Conservation (phyloP, 2,797 vertebrate species). For the Onychomys torridus region DNA sequence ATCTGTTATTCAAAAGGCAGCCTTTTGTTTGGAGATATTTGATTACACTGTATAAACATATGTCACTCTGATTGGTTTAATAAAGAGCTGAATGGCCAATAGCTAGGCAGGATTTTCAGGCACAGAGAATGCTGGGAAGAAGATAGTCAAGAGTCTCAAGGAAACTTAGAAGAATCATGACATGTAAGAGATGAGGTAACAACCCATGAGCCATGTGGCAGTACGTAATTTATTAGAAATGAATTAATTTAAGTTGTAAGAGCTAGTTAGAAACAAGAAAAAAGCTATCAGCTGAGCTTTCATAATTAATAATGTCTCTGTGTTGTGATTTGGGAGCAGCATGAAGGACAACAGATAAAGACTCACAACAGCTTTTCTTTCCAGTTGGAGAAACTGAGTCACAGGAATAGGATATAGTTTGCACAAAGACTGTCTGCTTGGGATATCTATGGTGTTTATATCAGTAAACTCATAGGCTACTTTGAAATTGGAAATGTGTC, state of each 20-base stretch:
- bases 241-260: neutral
- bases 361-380: neutral
- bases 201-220: too few relatives aligned
- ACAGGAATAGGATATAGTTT: neutral
- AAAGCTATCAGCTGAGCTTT: neutral
- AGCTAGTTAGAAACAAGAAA: neutral
- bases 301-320: neutral
- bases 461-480: neutral
- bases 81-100: neutral
- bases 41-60: neutral
- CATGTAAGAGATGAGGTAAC: too few relatives aligned
- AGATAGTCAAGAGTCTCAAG: too few relatives aligned
- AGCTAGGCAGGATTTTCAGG: neutral
- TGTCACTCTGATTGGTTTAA: neutral
- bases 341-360: neutral
- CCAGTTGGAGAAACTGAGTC: neutral
- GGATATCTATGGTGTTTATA: too few relatives aligned
- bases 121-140: neutral
- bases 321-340: neutral
- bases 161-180: too few relatives aligned
- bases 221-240: too few relatives aligned
- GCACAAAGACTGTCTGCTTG: neutral
- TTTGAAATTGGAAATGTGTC: neutral
- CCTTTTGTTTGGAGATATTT: neutral
- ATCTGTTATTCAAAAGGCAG: neutral